phyloP scores from a whole-genome alignment of 2,797 vertebrate species.

The Peromyscus aztecus region DNA sequence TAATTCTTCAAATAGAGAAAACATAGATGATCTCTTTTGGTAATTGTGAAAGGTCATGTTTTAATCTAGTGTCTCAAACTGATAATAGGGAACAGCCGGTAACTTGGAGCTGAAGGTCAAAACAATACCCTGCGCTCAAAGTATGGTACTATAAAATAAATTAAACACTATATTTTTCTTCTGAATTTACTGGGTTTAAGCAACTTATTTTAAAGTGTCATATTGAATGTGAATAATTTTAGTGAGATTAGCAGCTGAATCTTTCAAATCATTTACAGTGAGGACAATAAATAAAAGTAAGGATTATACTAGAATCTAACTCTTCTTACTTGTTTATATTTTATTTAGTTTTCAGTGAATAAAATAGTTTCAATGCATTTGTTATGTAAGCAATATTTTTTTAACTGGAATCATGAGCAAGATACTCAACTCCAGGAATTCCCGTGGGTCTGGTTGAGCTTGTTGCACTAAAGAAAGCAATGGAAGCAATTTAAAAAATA shows the following conservation, averaged over 20 bases:
- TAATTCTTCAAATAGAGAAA: conserved; percentile 81
- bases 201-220: neutral
- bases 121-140: conserved; percentile 66
- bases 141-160: conserved; percentile 68
- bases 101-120: conserved; percentile 68
- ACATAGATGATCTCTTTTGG: conserved; percentile 76
- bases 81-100: conserved; percentile 62
- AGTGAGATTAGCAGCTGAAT: neutral
- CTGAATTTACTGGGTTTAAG: conserved; percentile 38
- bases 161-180: conserved; percentile 67
- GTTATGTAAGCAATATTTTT: neutral
- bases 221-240: neutral
- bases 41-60: conserved; percentile 81
- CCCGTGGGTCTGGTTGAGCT: neutral
- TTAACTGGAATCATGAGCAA: neutral
- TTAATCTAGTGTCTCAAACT: conserved; percentile 73
- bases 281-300: neutral
- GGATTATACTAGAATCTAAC: neutral
- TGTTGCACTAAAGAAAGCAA: neutral
- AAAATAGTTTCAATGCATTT: neutral
- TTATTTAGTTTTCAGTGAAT: neutral
- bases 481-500: neutral
- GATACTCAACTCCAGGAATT: neutral
- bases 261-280: neutral
- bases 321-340: neutral